A percentile compares a stretch with the other conserved stretches of the same genome.
These are phyloP conservation scores for Coreius guichenoti DNA, from an alignment of 2,797 vertebrate genomes.

Conservation along the genomic window DNA sequence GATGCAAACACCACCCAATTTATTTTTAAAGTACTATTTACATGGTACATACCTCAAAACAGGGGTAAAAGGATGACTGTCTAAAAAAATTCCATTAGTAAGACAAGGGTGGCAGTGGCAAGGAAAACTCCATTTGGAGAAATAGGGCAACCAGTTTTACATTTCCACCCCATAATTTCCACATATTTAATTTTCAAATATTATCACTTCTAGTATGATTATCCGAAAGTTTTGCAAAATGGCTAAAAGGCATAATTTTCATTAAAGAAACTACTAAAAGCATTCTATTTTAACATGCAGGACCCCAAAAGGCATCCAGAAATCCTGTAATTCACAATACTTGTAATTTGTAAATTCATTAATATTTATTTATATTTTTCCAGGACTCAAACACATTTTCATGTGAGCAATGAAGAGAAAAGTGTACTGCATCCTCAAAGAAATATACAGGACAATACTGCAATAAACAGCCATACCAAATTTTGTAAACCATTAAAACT, in stretches of 20 bases:
- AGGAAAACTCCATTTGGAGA: neutral
- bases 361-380: constrained; percentile 74
- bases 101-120: neutral
- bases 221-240: neutral
- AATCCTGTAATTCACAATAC: constrained; percentile 4
- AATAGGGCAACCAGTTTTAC: neutral
- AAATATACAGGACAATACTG: constrained; percentile 75
- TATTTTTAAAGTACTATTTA: constrained; percentile 7
- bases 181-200: neutral
- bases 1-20: constrained; percentile 19
- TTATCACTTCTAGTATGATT: neutral
- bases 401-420: constrained; percentile 71
- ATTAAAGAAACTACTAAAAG: neutral
- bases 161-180: neutral
- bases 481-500: constrained; percentile 67
- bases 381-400: constrained; percentile 68
- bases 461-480: constrained; percentile 67
- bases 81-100: neutral
- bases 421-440: constrained; percentile 68
- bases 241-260: neutral
- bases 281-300: neutral
- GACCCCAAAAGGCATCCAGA: constrained; percentile 34
- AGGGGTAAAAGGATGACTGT: neutral
- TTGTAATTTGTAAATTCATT: constrained; percentile 41
- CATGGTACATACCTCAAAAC: constrained; percentile 10